phyloP scores from a whole-genome alignment of 2,888 invertebrate species.

The Listrodromus nycthemerus region DNA sequence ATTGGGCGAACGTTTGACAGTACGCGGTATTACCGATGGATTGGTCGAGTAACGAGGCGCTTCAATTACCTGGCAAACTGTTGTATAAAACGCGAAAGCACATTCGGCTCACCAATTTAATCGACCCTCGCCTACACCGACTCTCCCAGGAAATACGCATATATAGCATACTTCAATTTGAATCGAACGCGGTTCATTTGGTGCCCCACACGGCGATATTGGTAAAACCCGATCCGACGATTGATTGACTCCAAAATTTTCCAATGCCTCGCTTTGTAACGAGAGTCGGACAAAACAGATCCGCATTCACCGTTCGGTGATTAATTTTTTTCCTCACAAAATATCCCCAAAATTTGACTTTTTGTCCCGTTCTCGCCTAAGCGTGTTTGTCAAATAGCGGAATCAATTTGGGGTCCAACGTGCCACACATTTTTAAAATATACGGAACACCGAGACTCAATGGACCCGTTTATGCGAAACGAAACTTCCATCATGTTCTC shows the following conservation, averaged over 20 bases:
- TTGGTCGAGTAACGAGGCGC: slow-evolving; percentile 20
- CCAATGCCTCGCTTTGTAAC: not conserved
- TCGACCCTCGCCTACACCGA: not conserved
- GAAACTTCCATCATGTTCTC: too few species aligned
- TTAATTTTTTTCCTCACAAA: too few species aligned
- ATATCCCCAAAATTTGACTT: too few species aligned
- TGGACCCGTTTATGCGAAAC: too few species aligned
- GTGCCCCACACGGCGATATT: not conserved
- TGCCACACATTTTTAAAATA: not conserved
- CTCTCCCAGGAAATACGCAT: slow-evolving; percentile 1
- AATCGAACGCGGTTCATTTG: slow-evolving; percentile 21
- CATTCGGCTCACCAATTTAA: slow-evolving; percentile 15
- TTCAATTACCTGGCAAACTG: slow-evolving; percentile 29
- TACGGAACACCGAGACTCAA: too few species aligned
- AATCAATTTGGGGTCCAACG: not conserved
- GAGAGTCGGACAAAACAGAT: too few species aligned
- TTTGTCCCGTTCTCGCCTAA: too few species aligned
- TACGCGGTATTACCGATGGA: slow-evolving; percentile 31
- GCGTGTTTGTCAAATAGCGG: not conserved
- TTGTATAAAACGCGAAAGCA: slow-evolving; percentile 16
- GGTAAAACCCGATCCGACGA: not conserved
- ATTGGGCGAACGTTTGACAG: slow-evolving; percentile 18
- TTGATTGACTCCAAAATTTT: not conserved
- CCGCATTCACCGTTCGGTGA: too few species aligned
- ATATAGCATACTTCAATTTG: slow-evolving; percentile 17